phyloP scores from a whole-genome alignment of 2,888 invertebrate species.

The Drosophila paranaensis region DNA sequence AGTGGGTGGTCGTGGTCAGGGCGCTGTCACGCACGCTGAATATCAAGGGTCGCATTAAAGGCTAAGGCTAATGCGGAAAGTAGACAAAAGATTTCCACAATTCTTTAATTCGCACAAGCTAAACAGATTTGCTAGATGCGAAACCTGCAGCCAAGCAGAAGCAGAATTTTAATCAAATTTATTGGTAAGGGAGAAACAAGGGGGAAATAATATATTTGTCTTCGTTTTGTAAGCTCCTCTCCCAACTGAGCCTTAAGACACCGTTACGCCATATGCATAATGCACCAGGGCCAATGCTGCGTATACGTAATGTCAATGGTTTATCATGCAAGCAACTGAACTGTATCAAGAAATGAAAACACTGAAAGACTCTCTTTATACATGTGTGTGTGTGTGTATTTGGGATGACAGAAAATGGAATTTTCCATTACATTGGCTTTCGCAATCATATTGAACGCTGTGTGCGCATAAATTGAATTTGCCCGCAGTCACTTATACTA shows the following conservation, averaged over 20 bases:
- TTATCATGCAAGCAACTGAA: conserved; percentile 26
- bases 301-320: conserved; percentile 43
- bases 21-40: neutral
- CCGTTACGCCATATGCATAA: conserved; percentile 40
- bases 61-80: neutral
- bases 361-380: neutral
- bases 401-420: conserved; percentile 42
- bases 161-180: conserved; percentile 30
- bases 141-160: neutral
- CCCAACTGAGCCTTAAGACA: conserved; percentile 21
- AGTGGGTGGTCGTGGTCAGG: conserved; percentile 3
- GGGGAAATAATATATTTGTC: neutral
- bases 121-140: conserved; percentile 2
- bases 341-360: conserved; percentile 16
- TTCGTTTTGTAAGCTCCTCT: neutral
- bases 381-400: neutral
- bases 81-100: neutral
- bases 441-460: conserved; percentile 49
- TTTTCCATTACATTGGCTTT: conserved; percentile 77
- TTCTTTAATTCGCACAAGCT: neutral
- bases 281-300: conserved; percentile 19
- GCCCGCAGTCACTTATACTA: conserved; percentile 22
- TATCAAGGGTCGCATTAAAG: conserved; percentile 12
- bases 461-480: conserved; percentile 69
- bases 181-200: conserved; percentile 5